A percentile compares a stretch with the other conserved stretches of the same genome.
These are phyloP conservation scores for Unio delphinus DNA, from an alignment of 2,888 invertebrate genomes.

Conservation along the genomic window DNA sequence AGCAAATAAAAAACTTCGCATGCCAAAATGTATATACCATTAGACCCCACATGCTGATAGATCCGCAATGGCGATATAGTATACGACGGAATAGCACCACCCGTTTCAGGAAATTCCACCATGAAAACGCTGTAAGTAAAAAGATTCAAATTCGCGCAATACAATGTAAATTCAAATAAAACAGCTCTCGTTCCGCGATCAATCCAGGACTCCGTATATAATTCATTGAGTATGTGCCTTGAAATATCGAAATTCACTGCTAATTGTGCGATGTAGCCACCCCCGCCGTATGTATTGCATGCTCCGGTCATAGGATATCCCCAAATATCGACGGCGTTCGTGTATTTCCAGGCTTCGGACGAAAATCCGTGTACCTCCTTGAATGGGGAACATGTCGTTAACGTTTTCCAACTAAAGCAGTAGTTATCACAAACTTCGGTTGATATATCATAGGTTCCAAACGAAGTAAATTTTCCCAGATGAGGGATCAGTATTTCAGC, in stretches of 20 bases:
- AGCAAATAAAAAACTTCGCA: conserved; percentile 43
- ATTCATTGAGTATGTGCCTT: conserved; percentile 39
- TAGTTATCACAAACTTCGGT: conserved; percentile 34
- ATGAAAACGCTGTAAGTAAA: conserved; percentile 56
- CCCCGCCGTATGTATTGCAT: conserved; percentile 48
- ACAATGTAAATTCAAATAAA: conserved; percentile 59
- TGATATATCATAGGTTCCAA: not conserved
- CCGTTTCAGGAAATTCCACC: conserved; percentile 60
- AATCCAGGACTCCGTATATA: conserved; percentile 47
- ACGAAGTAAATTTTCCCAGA: too few species aligned
- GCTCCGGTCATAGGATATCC: conserved; percentile 47
- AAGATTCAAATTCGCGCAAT: conserved; percentile 56
- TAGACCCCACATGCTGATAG: conserved; percentile 39
- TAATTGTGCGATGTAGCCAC: conserved; percentile 57
- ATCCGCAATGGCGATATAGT: conserved; percentile 45
- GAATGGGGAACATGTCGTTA: conserved; percentile 25
- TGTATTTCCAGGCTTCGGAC: conserved; percentile 47
- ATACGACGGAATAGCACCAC: conserved; percentile 49
- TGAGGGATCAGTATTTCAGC: too few species aligned
- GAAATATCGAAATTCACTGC: conserved; percentile 47
- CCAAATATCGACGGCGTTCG: conserved; percentile 43
- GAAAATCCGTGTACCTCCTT: conserved; percentile 33
- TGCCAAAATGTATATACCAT: conserved; percentile 39
- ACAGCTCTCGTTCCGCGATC: conserved; percentile 56
- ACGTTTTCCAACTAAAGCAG: conserved; percentile 41